phyloP scores from a whole-genome alignment of 2,888 invertebrate genomes.

The Sinodicranocentrus sp. region DNA sequence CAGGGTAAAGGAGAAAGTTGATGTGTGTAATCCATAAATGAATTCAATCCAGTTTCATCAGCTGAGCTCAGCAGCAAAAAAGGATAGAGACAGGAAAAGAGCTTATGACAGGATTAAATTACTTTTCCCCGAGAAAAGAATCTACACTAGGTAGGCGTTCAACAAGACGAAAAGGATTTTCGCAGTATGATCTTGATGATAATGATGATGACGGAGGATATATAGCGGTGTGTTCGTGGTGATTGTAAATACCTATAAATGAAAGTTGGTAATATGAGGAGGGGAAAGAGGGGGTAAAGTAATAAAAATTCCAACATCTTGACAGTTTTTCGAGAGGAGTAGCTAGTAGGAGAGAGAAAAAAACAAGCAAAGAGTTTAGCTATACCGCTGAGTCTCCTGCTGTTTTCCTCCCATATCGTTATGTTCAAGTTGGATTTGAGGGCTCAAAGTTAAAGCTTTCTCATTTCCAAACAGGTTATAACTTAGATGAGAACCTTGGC shows the following conservation, averaged over 20 bases:
- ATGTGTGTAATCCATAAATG: background rate
- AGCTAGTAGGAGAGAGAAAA: background rate
- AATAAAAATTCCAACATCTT: constrained; percentile 37
- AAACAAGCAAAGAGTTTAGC: background rate
- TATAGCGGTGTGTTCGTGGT: background rate
- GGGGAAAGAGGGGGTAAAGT: constrained; percentile 26
- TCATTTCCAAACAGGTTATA: background rate
- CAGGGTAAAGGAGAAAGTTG: background rate
- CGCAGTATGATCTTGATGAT: constrained; percentile 7
- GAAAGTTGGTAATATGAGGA: background rate
- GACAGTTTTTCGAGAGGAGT: background rate
- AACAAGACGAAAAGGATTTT: constrained; percentile 30
- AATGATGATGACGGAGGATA: constrained; percentile 11
- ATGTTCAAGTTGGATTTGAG: constrained; percentile 21
- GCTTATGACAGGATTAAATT: constrained; percentile 60
- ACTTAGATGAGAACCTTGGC: too few species aligned
- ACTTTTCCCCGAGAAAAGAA: constrained; percentile 38
- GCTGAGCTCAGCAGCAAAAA: constrained; percentile 21
- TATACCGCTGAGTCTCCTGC: background rate
- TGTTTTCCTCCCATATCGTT: background rate
- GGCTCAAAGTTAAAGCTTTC: constrained; percentile 28
- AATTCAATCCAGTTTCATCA: background rate
- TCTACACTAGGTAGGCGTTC: constrained; percentile 1
- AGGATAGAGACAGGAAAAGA: constrained; percentile 22
- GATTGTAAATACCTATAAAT: background rate